phyloP scores from a whole-genome alignment of 2,888 invertebrate species.

The Drosophila falleni region DNA sequence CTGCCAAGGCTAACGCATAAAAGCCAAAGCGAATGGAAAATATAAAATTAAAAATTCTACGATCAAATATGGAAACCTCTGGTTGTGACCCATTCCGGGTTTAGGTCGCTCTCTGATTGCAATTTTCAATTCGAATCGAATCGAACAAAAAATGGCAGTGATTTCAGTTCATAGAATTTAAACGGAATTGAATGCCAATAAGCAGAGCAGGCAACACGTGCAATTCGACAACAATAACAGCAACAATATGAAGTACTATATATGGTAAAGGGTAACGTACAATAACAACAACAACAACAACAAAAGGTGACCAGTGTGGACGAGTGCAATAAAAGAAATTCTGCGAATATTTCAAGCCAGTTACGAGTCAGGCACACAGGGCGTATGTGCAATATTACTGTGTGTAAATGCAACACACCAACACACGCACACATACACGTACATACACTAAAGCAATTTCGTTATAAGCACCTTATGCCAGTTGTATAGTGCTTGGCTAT shows the following conservation, averaged over 20 bases:
- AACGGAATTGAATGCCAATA: slow-evolving; percentile 62
- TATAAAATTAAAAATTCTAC: slow-evolving; percentile 59
- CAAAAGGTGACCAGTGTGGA: slow-evolving; percentile 56
- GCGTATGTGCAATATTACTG: slow-evolving; percentile 59
- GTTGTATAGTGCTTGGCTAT: slow-evolving; percentile 34
- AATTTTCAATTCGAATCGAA: slow-evolving; percentile 48
- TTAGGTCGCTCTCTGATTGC: slow-evolving; percentile 47
- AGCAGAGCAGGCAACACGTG: slow-evolving; percentile 62
- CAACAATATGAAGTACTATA: slow-evolving; percentile 30
- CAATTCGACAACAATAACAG: slow-evolving; percentile 35
- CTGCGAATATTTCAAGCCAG: slow-evolving; percentile 71
- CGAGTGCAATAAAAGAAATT: slow-evolving; percentile 74
- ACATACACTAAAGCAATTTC: slow-evolving; percentile 60
- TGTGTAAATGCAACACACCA: slow-evolving; percentile 8
- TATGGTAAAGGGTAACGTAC: slow-evolving; percentile 1
- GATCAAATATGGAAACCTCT: slow-evolving; percentile 26
- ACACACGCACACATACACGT: slow-evolving; percentile 17
- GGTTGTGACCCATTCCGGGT: slow-evolving; percentile 3
- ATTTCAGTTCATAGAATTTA: slow-evolving; percentile 63
- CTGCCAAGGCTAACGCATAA: neutral
- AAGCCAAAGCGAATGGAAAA: slow-evolving; percentile 29
- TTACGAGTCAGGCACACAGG: slow-evolving; percentile 45
- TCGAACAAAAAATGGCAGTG: slow-evolving; percentile 30
- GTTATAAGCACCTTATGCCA: slow-evolving; percentile 68
- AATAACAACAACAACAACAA: slow-evolving; percentile 32